Base-by-base conservation (phyloP, 2,113 vertebrate species). In the Anoura caudifer region DNA sequence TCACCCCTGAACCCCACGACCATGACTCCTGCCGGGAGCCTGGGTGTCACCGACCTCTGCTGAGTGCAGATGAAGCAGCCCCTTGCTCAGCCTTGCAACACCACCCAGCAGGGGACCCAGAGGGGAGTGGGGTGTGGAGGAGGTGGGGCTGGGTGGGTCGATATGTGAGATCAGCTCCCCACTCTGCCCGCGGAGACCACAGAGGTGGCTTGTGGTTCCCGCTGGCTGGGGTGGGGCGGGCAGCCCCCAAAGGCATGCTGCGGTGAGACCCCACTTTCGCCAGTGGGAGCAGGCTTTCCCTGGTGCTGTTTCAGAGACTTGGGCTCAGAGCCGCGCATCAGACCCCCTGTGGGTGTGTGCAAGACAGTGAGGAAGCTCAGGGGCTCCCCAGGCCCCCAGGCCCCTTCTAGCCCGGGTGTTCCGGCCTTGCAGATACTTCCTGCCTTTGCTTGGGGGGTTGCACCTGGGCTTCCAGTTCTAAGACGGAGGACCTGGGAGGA, bases 1-100 rank as follows among this genome's bases (percentile, higher is more conserved):
- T 77, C 70, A 19, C 20, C 16, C 13, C 59, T 54, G 36, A 47
- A 54, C 41, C 19, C 54, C 86, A 10, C 15, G 6, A 19, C 61
- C 15, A 10, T 19, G 1, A 11, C 10, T 33, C 16, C 15, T 2
- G 4, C 4, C 1, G 24, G 45, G 43, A 3, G 9, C 8, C 5
- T 16, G 83, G 22, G 41, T 14, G 31, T 22, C 12, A 1, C 41
- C 41, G 31, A 41, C 17, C 63, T n/a, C 28, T 83, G 59, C 81
- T n/a, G 59, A 33, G 59, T 3, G 31, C 59, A 17, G 28, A 20
- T 12, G 59, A 36, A 63, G 38, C 56, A 33, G 28, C 81, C 31
- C 81, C 56, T 15, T 43, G 56, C 26, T 43, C 56, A 20, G 28
- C 28, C 9, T 38, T 45, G 36, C 38, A 1, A 52, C 31, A 7